Percentiles rank a stretch among this genome's conserved stretches.
phyloP scores from a whole-genome alignment of 2,888 invertebrate genomes.

The Mythimna vitellina region DNA sequence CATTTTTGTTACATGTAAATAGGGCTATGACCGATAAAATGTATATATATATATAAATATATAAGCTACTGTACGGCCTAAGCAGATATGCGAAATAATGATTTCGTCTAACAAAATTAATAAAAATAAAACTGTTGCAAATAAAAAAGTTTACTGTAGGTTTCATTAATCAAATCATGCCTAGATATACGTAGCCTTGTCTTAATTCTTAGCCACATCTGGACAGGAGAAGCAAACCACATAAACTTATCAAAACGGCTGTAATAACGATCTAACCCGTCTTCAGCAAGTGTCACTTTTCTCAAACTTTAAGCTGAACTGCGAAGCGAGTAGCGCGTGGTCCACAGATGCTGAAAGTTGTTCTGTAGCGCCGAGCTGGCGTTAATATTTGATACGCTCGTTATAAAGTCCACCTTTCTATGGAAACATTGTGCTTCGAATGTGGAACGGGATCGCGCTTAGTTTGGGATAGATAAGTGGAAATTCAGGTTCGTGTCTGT shows the following conservation, averaged over 20 bases:
- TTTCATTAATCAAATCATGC: neutral
- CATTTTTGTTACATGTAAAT: too few relatives aligned
- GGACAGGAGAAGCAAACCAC: neutral
- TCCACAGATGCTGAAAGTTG: slow-evolving; percentile 43
- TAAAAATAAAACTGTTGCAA: neutral
- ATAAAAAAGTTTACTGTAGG: neutral
- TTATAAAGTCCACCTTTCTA: slow-evolving; percentile 59
- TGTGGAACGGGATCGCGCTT: neutral
- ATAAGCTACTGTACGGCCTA: too few relatives aligned
- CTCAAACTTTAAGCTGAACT: slow-evolving; percentile 3
- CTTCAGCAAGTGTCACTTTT: slow-evolving; percentile 1
- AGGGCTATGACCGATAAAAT: too few relatives aligned
- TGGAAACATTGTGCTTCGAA: slow-evolving; percentile 31
- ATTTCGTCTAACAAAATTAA: neutral
- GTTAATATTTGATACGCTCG: slow-evolving; percentile 62
- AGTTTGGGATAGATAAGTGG: neutral
- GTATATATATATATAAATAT: too few relatives aligned
- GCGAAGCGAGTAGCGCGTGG: slow-evolving; percentile 44
- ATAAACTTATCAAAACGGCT: neutral
- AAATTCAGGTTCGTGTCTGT: neutral
- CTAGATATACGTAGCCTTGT: neutral
- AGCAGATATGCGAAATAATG: too few relatives aligned
- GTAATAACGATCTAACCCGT: neutral
- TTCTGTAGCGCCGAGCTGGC: slow-evolving; percentile 47
- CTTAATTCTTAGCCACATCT: neutral